These are phyloP conservation scores for Endomychus coccineus DNA, from an alignment of 2,888 invertebrate species.

Conservation along the genomic window DNA sequence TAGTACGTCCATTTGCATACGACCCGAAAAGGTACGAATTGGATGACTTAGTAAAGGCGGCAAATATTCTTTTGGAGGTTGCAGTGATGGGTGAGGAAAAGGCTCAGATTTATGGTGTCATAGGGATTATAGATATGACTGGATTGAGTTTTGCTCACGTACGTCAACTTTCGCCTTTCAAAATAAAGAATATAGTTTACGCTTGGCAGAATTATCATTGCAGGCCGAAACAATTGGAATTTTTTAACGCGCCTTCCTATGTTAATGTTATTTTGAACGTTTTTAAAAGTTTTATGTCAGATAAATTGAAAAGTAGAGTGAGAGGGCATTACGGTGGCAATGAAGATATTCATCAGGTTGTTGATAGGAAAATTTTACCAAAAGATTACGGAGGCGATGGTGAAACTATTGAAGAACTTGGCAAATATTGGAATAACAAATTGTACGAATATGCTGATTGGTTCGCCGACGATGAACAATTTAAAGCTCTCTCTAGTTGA, in stretches of 20 bases:
- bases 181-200: constrained; percentile 42
- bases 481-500: too few species aligned
- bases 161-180: constrained; percentile 44
- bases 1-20: constrained; percentile 53
- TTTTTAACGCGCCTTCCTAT: constrained; percentile 59
- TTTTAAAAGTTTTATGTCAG: constrained; percentile 55
- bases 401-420: constrained; percentile 39
- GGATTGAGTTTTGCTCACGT: constrained; percentile 52
- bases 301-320: constrained; percentile 51
- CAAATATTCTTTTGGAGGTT: constrained; percentile 57
- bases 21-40: constrained; percentile 51
- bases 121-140: constrained; percentile 55
- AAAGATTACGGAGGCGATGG: constrained; percentile 51
- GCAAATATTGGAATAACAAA: constrained; percentile 44
- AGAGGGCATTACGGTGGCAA: constrained; percentile 45
- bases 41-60: constrained; percentile 54
- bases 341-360: constrained; percentile 42
- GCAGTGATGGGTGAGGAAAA: constrained; percentile 44
- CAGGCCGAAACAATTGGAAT: constrained; percentile 58
- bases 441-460: constrained; percentile 43
- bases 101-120: constrained; percentile 48
- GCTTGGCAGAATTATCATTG: constrained; percentile 66
- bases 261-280: constrained; percentile 46
- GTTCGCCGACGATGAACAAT: constrained; percentile 32
- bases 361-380: constrained; percentile 50